Evolutionary conservation across 2,888 invertebrate genomes (phyloP).

Genomic region (Scaptomyza tumidula): DNA sequence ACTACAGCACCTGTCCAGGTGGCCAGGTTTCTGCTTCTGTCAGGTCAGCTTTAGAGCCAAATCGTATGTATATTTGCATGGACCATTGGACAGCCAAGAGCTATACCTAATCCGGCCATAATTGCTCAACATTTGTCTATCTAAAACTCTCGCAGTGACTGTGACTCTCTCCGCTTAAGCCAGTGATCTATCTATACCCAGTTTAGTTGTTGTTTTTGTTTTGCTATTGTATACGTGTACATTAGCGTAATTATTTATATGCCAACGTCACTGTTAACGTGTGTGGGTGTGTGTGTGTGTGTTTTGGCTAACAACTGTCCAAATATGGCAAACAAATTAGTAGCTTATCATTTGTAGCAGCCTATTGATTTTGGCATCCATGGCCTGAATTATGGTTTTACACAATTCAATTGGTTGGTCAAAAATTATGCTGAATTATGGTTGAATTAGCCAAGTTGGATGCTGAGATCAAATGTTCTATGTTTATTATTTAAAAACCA

Average conservation of each 20-base stretch:
- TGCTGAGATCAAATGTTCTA: not conserved
- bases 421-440: conserved; percentile 47
- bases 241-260: conserved; percentile 75
- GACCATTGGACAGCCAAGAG: conserved; percentile 20
- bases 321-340: conserved; percentile 57
- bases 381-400: conserved; percentile 21
- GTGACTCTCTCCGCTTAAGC: conserved; percentile 28
- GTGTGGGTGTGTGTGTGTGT: not conserved
- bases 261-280: not conserved
- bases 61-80: conserved; percentile 31
- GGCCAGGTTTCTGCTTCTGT: not conserved
- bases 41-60: conserved; percentile 4
- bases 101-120: conserved; percentile 65
- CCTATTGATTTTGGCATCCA: conserved; percentile 25
- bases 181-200: conserved; percentile 5
- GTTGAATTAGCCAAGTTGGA: conserved; percentile 25
- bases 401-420: conserved; percentile 25
- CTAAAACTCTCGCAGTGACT: conserved; percentile 35
- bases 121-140: conserved; percentile 72
- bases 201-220: conserved; percentile 30
- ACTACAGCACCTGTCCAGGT: conserved; percentile 25
- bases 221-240: conserved; percentile 48
- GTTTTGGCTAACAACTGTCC: conserved; percentile 34
- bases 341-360: conserved; percentile 52
- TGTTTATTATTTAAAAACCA: too few relatives aligned